Evolutionary conservation across 2,113 vertebrate species (phyloP).

Genomic region (Dipodomys spectabilis): DNA sequence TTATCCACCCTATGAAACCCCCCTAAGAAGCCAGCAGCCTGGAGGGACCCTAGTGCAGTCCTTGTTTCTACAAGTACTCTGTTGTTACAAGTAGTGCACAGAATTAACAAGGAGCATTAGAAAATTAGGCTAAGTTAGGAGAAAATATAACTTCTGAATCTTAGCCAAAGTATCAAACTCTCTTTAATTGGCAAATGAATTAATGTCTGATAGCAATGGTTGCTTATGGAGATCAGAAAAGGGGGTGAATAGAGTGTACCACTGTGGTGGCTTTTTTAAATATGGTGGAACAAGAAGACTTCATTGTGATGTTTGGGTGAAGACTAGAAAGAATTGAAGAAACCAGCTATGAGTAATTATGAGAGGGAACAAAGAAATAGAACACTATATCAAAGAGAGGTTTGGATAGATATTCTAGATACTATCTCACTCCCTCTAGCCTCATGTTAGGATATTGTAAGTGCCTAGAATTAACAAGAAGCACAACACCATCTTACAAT

Average conservation of each 20-base stretch:
- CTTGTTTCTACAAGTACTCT: not conserved
- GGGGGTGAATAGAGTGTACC: not conserved
- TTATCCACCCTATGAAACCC: not conserved
- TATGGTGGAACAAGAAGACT: not conserved
- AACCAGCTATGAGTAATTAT: not conserved
- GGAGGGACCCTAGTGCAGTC: not conserved
- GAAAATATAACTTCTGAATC: constrained; percentile 17
- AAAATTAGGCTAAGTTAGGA: not conserved
- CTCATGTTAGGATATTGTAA: too few relatives aligned
- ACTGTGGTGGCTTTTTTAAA: not conserved
- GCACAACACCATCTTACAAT: too few relatives aligned
- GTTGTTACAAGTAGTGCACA: not conserved
- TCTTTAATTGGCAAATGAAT: not conserved
- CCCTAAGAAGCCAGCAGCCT: not conserved
- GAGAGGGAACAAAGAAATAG: not conserved
- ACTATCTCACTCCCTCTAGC: too few relatives aligned
- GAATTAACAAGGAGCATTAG: not conserved
- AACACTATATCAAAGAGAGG: not conserved
- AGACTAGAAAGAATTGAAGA: constrained; percentile 4
- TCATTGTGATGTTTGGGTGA: not conserved
- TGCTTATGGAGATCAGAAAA: not conserved
- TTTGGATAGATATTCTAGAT: not conserved
- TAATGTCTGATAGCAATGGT: not conserved
- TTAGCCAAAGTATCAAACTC: not conserved
- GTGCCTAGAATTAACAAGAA: too few relatives aligned